Base-by-base conservation (phyloP, 2,113 vertebrate genomes). In the Ailuropoda melanoleuca region DNA sequence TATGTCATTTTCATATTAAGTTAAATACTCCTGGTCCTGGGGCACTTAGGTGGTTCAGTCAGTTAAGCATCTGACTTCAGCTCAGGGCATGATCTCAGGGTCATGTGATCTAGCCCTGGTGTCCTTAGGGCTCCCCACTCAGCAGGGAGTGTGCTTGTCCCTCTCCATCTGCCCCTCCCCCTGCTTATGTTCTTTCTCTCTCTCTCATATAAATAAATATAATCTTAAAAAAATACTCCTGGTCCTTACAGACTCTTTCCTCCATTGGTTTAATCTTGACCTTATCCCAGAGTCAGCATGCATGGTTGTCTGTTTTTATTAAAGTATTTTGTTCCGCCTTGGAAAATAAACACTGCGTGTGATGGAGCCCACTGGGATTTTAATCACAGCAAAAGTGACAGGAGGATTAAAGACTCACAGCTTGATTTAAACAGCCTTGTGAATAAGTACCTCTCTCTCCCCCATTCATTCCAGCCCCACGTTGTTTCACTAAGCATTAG, bases 371-470 rank as follows among this genome's bases (percentile, higher is more conserved):
- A 37, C 37, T 94, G 70, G 43, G 6, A 92, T 96, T 97, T 97
- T 98, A 97, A 98, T 98, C 85, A 97, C 31, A 96, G 75, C 31
- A 58, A 81, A 90, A 78, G n/a, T 62, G 75, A 72, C 34, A 93
- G 37, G 50, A 77, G 48, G n/a, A 75, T 93, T 92, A 94, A 94
- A 90, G 46, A 58, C 39, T 81, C 77, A 26, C 37, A 93, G 56
- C 85, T 96, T 85, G 37, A 88, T 96, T 88, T 92, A 96, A 96
- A 83, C 6, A 94, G 23, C 37, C 50, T 88, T 77, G 62, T 88
- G 64, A 88, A 58, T 75, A 87, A 95, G 53, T 31, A 85, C 4
- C 6, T 14, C 23, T 2, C 8, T 3, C 5, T 43, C 6, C 7
- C n/a, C 26, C 50, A 60, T 78, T 97, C 82, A 77, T 62, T 94